phyloP scores from a whole-genome alignment of 2,888 invertebrate species.

The Odiellus spinosus region DNA sequence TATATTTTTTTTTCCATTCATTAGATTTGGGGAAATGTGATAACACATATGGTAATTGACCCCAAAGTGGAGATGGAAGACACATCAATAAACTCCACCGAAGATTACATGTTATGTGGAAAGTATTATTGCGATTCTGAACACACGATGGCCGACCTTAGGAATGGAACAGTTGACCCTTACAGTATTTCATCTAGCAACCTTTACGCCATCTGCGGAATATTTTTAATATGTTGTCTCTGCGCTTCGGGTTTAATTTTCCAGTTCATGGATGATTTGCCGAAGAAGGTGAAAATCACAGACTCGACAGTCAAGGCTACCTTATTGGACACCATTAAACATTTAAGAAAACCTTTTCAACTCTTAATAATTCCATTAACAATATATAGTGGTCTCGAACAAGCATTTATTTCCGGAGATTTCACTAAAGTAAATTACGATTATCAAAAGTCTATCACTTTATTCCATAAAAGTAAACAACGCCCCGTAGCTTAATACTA shows the following conservation, averaged over 20 bases:
- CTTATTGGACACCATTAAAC: conserved; percentile 72
- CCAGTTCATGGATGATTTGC: conserved; percentile 72
- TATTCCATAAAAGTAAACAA: no score
- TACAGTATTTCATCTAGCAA: conserved; percentile 35
- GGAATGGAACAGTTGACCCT: no score
- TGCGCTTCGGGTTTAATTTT: conserved; percentile 73
- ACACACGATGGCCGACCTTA: no score
- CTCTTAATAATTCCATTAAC: conserved; percentile 86
- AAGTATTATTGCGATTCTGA: no score
- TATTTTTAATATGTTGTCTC: conserved; percentile 71
- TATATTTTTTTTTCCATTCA: no score
- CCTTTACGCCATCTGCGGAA: conserved; percentile 74
- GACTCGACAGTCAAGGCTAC: conserved; percentile 28
- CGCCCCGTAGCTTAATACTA: no score
- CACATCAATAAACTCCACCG: no score
- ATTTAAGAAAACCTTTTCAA: conserved; percentile 72
- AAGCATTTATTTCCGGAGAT: conserved; percentile 79
- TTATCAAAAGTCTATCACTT: no score
- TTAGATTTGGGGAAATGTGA: conserved; percentile 88
- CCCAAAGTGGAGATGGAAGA: no score
- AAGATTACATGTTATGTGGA: no score
- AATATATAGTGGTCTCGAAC: conserved; percentile 92
- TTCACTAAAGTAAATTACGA: conserved; percentile 37
- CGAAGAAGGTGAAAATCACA: conserved; percentile 42
- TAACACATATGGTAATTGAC: conserved; percentile 43